Percentiles rank a stretch among this genome's conserved stretches.
phyloP scores from a whole-genome alignment of 2,113 vertebrate genomes.

The Mus musculus region GRCm39 chr5:60959501-60960000 shows the following conservation, averaged over 20 bases:
- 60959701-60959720: not conserved
- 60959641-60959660: not conserved
- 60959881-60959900: not conserved
- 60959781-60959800: not conserved
- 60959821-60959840: not conserved
- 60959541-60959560: slow-evolving; percentile 28
- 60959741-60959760: not conserved
- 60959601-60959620: not conserved
- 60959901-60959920: not conserved
- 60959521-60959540: not conserved
- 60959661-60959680: not conserved
- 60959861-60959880: not conserved
- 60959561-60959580: not conserved
- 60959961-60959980: not conserved
- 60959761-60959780: not conserved
- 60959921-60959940: not conserved
- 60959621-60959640: not conserved
- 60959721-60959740: not conserved
- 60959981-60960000: not conserved
- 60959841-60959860: not conserved
- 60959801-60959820: not conserved
- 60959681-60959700: not conserved
- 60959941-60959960: not conserved
- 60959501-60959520: slow-evolving; percentile 11
- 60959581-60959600: not conserved